Percentiles rank a stretch among this genome's conserved stretches.
phyloP scores from a whole-genome alignment of 2,113 vertebrate genomes.

The Macrotus californicus region DNA sequence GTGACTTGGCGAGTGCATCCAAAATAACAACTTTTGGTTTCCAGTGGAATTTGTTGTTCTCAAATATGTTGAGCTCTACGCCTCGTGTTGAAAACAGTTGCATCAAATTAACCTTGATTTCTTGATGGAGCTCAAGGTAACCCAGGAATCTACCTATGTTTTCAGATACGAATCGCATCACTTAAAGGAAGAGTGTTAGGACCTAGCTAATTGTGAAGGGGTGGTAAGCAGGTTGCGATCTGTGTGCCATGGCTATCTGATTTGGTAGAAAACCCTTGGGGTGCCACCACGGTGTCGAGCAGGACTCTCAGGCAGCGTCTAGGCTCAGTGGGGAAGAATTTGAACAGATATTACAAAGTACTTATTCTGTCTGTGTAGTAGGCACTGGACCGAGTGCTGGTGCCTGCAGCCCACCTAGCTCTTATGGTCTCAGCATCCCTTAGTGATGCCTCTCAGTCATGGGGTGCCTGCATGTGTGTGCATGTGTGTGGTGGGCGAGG shows the following conservation, averaged over 20 bases:
- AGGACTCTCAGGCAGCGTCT: not conserved
- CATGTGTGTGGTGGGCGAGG: not conserved
- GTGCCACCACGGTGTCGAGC: not conserved
- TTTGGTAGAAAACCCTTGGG: not conserved
- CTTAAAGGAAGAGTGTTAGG: not conserved
- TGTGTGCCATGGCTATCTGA: not conserved
- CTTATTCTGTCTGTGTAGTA: fast-evolving
- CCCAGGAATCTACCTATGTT: not conserved
- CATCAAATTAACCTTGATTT: not conserved
- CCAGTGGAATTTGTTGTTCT: constrained; percentile 11
- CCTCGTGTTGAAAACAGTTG: not conserved
- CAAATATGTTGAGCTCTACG: not conserved
- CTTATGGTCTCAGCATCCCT: fast-evolving
- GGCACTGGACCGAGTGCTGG: not conserved
- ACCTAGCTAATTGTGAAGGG: not conserved
- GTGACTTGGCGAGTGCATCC: not conserved
- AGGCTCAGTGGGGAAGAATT: not conserved
- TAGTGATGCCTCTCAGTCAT: fast-evolving
- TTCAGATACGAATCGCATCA: not conserved
- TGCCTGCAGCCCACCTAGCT: not conserved
- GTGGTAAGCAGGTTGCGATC: not conserved
- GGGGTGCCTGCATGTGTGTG: not conserved
- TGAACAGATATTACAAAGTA: not conserved
- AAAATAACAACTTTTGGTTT: not conserved
- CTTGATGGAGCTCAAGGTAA: not conserved